Conservation (phyloP, 2,888 invertebrate genomes). For the Lacanobia wlatinum region DNA sequence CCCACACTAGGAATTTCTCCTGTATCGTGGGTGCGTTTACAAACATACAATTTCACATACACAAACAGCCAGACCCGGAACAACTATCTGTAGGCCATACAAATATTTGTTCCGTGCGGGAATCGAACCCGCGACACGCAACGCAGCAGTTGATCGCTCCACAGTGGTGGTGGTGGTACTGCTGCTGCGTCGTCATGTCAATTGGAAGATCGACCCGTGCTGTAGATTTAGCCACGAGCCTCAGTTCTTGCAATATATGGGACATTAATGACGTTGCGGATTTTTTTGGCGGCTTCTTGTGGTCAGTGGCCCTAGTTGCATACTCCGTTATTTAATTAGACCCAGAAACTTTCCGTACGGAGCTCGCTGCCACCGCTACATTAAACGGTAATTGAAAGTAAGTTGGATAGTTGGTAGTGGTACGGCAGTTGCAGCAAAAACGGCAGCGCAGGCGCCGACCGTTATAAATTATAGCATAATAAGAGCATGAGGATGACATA, state of each 20-base stretch:
- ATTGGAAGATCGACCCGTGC: too few relatives aligned
- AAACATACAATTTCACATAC: too few relatives aligned
- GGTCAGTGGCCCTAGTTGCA: neutral
- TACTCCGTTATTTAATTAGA: neutral
- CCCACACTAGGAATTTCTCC: too few relatives aligned
- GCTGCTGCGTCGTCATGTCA: too few relatives aligned
- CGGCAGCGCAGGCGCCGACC: neutral
- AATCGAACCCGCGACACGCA: too few relatives aligned
- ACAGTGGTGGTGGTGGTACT: too few relatives aligned
- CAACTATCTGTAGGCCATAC: too few relatives aligned
- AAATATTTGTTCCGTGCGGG: too few relatives aligned
- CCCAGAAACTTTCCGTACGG: neutral
- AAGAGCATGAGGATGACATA: neutral
- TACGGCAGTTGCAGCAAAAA: neutral
- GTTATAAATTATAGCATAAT: neutral
- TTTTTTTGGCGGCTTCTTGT: conserved; percentile 8
- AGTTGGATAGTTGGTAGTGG: neutral
- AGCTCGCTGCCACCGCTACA: neutral
- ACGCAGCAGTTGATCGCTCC: too few relatives aligned
- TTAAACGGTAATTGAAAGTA: neutral
- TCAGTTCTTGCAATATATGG: conserved; percentile 14
- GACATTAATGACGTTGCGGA: neutral
- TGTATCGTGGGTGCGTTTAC: too few relatives aligned
- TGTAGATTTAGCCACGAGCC: too few relatives aligned
- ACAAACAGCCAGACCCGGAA: too few relatives aligned